Base-by-base conservation (phyloP, 2,888 invertebrate genomes). In the Eulithis prunata region DNA sequence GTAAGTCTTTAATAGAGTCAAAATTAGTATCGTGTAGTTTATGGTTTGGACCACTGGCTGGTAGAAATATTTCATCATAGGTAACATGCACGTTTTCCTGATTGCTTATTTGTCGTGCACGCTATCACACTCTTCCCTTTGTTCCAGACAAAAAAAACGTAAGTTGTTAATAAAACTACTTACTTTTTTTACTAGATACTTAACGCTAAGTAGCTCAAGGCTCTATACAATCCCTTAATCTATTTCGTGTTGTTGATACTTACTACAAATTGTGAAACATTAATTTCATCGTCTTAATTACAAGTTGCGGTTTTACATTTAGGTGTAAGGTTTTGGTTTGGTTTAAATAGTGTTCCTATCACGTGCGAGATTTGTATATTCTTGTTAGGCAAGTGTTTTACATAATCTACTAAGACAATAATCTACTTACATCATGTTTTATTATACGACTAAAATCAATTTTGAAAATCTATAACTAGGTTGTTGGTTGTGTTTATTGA, bases 201-300 rank as follows among this genome's bases (percentile, higher is more conserved):
- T 32, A 56, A 59, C 66, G 52, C 68, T 66, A 68, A 60, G 62
- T 49, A 64, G 67, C 72, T 75, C 75, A 78, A 77, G 77, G 71
- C 46, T 75, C 70, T 75, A 72, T 68, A 70, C 76, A 74, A 71
- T 75, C 54, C 71, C 74, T 70, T 75, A 75, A 75, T 71, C 67
- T 67, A 69, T 64, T 70, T 75, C 69, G 71, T 75, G 73, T 70
- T 61, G 56, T 32, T 60, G 56, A 71, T 62, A 68, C 75, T 74
- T 62, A 68, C 75, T 74, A 60, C 51, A 38, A 53, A 59, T 77
- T 78, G 73, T 68, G 74, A 75, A 78, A 77, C 70, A 62, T 59
- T 68, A 66, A 65, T 67, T 75, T 68, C 59, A 62, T 66, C 56
- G 67, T 54, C 64, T 71, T 68, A 68, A 68, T 71, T 68, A 64